phyloP scores from a whole-genome alignment of 64 coral and sea anemone genomes.

The Porites australiensis region DNA sequence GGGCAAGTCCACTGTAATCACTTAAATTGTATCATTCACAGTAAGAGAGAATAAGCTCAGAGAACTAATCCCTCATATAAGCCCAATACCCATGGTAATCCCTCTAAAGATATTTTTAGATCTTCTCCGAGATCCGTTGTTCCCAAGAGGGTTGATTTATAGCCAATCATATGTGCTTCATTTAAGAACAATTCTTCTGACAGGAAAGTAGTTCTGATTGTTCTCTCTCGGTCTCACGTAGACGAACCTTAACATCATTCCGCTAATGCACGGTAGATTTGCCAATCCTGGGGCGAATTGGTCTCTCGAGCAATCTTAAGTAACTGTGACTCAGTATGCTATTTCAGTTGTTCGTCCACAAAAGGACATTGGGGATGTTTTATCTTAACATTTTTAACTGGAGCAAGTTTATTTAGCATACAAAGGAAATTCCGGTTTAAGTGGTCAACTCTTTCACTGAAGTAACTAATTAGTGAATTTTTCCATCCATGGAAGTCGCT shows the following conservation, averaged over 20 bases:
- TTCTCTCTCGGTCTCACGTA: conserved; percentile 31
- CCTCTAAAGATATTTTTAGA: no score
- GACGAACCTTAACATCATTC: conserved; percentile 38
- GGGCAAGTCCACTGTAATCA: no score
- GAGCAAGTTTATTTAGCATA: conserved; percentile 46
- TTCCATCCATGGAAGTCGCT: conserved; percentile 39
- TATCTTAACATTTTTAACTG: conserved; percentile 52
- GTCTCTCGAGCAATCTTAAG: conserved; percentile 18
- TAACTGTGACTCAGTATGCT: not conserved
- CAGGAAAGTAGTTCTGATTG: conserved; percentile 29
- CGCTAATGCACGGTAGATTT: conserved; percentile 31
- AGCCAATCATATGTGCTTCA: no score
- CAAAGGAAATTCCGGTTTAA: conserved; percentile 9
- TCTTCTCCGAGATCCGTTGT: no score
- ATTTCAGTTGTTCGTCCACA: conserved; percentile 10
- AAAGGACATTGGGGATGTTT: conserved; percentile 52
- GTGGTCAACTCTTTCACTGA: conserved; percentile 39
- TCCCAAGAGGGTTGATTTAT: no score
- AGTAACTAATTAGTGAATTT: conserved; percentile 26
- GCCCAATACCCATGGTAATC: no score
- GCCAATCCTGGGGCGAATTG: conserved; percentile 42
- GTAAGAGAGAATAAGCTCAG: no score
- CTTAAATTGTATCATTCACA: no score
- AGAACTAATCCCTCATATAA: no score
- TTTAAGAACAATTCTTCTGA: conserved; percentile 22